phyloP scores from a whole-genome alignment of 2,888 invertebrate genomes.

The Perithous albicinctus region DNA sequence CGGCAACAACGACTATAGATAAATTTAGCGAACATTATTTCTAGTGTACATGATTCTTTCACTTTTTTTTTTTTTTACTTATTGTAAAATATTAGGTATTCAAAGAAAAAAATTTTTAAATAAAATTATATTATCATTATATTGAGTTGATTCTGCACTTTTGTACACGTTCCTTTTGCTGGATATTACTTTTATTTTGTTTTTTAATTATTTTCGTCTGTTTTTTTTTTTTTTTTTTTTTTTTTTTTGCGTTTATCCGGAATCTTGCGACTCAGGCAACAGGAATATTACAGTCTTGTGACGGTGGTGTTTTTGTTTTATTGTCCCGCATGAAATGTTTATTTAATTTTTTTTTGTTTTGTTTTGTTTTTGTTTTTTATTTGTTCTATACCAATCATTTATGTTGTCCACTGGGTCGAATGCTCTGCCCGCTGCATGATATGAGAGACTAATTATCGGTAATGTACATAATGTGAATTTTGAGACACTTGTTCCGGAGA shows the following conservation, averaged over 20 bases:
- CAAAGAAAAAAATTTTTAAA: conserved; percentile 77
- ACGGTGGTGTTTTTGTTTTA: conserved; percentile 71
- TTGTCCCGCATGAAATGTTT: conserved; percentile 78
- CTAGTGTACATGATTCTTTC: conserved; percentile 67
- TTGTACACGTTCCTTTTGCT: conserved; percentile 65
- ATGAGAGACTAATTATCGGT: conserved; percentile 78
- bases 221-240: conserved; percentile 41
- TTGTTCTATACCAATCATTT: conserved; percentile 76
- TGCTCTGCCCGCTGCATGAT: conserved; percentile 83
- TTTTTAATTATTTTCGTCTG: conserved; percentile 27
- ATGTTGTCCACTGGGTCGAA: conserved; percentile 80
- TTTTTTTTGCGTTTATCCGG: conserved; percentile 33
- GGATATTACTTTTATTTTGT: conserved; percentile 38
- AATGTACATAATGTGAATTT: conserved; percentile 75
- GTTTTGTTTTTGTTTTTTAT: conserved; percentile 24
- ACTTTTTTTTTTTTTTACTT: conserved; percentile 73
- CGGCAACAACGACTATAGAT: conserved; percentile 73
- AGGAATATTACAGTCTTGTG: conserved; percentile 62
- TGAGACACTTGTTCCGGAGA: conserved; percentile 52
- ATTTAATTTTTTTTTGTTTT: conserved; percentile 30
- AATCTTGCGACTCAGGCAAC: conserved; percentile 67
- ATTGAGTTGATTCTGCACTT: conserved; percentile 73
- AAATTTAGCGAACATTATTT: conserved; percentile 78
- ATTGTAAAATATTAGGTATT: conserved; percentile 80
- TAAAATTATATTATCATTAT: conserved; percentile 77